A percentile compares a stretch with the other conserved stretches of the same genome.
These are phyloP conservation scores for Helicolenus hilgendorfi DNA, from an alignment of 2,797 vertebrate species.

Conservation along the genomic window DNA sequence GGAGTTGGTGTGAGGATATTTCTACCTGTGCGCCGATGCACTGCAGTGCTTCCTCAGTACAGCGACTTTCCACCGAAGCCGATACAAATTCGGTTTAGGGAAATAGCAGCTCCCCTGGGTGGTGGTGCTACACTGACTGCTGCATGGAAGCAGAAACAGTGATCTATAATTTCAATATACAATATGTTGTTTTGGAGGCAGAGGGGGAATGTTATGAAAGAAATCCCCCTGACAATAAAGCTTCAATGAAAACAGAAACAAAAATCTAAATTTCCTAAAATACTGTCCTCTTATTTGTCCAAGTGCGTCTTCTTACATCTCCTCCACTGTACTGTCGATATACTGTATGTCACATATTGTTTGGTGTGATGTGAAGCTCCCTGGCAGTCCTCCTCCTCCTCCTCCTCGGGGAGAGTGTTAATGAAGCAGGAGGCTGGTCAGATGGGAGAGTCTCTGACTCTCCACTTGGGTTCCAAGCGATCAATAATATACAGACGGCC, in stretches of 20 bases:
- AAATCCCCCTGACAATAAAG: background rate
- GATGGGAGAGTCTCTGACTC: slow-evolving; percentile 64
- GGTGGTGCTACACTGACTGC: background rate
- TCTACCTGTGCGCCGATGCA: background rate
- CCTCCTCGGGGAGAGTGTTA: slow-evolving; percentile 72
- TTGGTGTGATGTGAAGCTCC: slow-evolving; percentile 59
- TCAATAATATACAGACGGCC: slow-evolving; percentile 74
- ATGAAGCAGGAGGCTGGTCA: slow-evolving; percentile 79
- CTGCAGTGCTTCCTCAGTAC: background rate
- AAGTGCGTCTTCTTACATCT: slow-evolving; percentile 15
- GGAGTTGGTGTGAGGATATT: background rate
- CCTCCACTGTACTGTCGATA: slow-evolving; percentile 31
- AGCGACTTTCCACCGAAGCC: slow-evolving; percentile 5
- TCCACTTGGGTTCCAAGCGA: slow-evolving; percentile 70
- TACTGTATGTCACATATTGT: slow-evolving; percentile 55
- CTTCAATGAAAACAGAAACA: background rate
- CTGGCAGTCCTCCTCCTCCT: slow-evolving; percentile 46
- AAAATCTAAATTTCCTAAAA: slow-evolving; percentile 8
- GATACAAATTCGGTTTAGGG: slow-evolving; percentile 49
- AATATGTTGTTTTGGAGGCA: background rate
- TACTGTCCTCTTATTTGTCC: background rate
- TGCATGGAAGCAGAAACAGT: slow-evolving; percentile 2
- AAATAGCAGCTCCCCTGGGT: slow-evolving; percentile 4
- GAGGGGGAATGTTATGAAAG: background rate
- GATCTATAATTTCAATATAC: slow-evolving; percentile 22